These are phyloP conservation scores for Tricholauxania praeusta DNA, from an alignment of 2,888 invertebrate genomes.

Conservation along the genomic window DNA sequence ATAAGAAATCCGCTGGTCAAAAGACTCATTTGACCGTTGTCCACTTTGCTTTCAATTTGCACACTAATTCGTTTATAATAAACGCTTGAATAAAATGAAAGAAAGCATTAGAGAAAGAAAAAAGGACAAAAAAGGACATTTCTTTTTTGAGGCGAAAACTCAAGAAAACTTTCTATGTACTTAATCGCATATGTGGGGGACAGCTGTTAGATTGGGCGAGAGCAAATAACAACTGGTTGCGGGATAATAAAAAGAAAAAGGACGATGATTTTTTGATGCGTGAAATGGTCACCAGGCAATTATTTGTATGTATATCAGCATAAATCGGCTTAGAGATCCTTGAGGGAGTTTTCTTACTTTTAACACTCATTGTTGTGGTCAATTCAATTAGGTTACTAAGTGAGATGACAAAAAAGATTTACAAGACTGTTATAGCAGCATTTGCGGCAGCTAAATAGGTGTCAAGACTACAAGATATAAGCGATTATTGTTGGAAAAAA, in stretches of 20 bases:
- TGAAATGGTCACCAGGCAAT: constrained; percentile 52
- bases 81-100: constrained; percentile 58
- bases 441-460: no score
- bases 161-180: constrained; percentile 6
- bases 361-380: constrained; percentile 32
- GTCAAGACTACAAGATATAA: no score
- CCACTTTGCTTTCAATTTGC: constrained; percentile 39
- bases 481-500: no score
- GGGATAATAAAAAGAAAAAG: background rate
- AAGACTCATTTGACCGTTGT: constrained; percentile 41
- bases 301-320: background rate
- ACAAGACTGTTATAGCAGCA: no score
- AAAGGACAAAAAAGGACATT: constrained; percentile 31
- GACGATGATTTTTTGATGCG: constrained; percentile 46
- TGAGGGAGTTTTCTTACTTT: constrained; percentile 11
- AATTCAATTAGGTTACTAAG: constrained; percentile 35
- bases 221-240: background rate
- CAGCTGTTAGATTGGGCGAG: background rate
- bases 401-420: background rate
- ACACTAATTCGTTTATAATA: constrained; percentile 63
- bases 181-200: background rate
- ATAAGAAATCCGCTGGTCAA: constrained; percentile 15
- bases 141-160: constrained; percentile 5
- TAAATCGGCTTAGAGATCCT: constrained; percentile 32
- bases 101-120: constrained; percentile 40